phyloP scores from a whole-genome alignment of 2,113 vertebrate genomes.

The Collichthys lucidus region DNA sequence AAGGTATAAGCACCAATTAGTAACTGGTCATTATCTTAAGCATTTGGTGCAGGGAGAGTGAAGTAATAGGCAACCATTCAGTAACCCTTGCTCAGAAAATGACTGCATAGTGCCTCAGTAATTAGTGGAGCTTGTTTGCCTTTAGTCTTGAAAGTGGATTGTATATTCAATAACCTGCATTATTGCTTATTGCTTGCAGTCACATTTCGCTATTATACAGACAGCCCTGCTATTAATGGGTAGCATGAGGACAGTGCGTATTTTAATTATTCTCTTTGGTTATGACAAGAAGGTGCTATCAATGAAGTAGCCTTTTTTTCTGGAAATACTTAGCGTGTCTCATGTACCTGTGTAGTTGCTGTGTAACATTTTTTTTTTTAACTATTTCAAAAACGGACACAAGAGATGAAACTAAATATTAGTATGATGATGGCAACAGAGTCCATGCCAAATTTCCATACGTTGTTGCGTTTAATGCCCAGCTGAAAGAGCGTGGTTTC shows the following conservation, averaged over 20 bases:
- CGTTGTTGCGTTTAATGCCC: slow-evolving; percentile 1
- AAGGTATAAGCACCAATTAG: slow-evolving; percentile 90
- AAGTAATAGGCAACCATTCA: slow-evolving; percentile 86
- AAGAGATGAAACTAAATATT: slow-evolving; percentile 26
- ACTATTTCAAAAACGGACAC: slow-evolving; percentile 36
- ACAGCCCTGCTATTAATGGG: slow-evolving; percentile 60
- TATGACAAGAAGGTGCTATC: slow-evolving; percentile 41
- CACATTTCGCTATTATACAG: slow-evolving; percentile 66
- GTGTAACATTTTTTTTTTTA: not conserved
- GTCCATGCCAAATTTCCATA: slow-evolving; percentile 52
- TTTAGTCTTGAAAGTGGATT: slow-evolving; percentile 80
- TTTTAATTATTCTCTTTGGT: slow-evolving; percentile 64
- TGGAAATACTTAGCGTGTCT: slow-evolving; percentile 8
- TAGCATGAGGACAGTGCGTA: slow-evolving; percentile 47
- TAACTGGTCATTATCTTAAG: slow-evolving; percentile 90
- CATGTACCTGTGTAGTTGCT: slow-evolving; percentile 1
- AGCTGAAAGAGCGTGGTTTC: slow-evolving; percentile 50
- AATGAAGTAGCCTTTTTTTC: slow-evolving; percentile 27
- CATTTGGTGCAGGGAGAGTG: slow-evolving; percentile 85
- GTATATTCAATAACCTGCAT: slow-evolving; percentile 74
- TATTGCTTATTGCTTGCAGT: slow-evolving; percentile 66
- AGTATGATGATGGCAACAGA: slow-evolving; percentile 23
- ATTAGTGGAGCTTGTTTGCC: slow-evolving; percentile 82
- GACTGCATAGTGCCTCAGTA: slow-evolving; percentile 78
- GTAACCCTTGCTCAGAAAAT: slow-evolving; percentile 78